Evolutionary conservation across 35 echinoderm and acorn worm genomes (phyloP).

Genomic region (Ophiothrix spiculata): DNA sequence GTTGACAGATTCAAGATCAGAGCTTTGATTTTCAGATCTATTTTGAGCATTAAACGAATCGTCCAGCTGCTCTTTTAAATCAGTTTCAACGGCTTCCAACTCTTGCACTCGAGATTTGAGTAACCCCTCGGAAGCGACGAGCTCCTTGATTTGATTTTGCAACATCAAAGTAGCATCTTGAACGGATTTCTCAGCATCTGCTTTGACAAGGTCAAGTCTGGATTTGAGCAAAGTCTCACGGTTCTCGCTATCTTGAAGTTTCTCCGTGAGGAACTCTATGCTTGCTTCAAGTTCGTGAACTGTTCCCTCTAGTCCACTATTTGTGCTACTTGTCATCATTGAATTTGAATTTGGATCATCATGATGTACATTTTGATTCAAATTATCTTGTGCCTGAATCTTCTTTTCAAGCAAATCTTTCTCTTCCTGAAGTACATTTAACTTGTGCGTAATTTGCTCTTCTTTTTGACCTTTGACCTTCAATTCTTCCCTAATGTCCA

Average conservation of each 20-base stretch:
- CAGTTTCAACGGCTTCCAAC: slow-evolving; percentile 16
- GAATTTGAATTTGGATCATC: slow-evolving; percentile 11
- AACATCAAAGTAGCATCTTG: slow-evolving; percentile 15
- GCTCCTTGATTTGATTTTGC: slow-evolving; percentile 25
- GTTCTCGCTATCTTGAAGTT: slow-evolving; percentile 30
- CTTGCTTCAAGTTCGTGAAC: slow-evolving; percentile 58
- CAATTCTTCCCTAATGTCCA: neutral
- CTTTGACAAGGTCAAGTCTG: slow-evolving; percentile 8
- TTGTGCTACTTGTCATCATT: neutral
- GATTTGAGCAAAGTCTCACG: slow-evolving; percentile 20
- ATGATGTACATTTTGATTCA: slow-evolving; percentile 19
- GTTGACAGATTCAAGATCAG: slow-evolving; percentile 48
- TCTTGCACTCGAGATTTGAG: slow-evolving; percentile 36
- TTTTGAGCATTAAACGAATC: slow-evolving; percentile 7
- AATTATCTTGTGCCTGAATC: slow-evolving; percentile 9
- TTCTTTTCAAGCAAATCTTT: slow-evolving; percentile 3
- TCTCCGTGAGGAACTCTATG: slow-evolving; percentile 36
- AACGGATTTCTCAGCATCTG: neutral
- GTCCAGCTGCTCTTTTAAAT: slow-evolving; percentile 26
- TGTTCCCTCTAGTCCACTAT: slow-evolving; percentile 12
- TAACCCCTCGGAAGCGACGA: slow-evolving; percentile 2
- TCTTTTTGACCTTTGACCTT: neutral
- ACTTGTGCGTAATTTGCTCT: too few relatives aligned
- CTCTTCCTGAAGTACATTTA: neutral
- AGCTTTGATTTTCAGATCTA: slow-evolving; percentile 30